A percentile compares a stretch with the other conserved stretches of the same genome.
Evolutionary conservation across 1,140 invertebrate species (phyloP).

Genomic region (Trachymyrmex cornetzi): DNA sequence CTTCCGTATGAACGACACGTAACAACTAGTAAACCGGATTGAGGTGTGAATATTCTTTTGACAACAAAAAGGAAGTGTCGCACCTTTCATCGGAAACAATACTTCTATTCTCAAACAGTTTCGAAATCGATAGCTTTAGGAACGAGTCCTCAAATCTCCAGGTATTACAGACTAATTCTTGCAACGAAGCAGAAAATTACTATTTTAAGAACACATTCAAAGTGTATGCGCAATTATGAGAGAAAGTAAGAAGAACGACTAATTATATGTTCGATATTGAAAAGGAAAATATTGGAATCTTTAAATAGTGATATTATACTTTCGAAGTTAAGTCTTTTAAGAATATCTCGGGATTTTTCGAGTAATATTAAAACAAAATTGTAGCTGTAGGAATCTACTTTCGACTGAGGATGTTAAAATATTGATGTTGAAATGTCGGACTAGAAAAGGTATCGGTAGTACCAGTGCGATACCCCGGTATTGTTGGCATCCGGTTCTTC

Average conservation of each 20-base stretch:
- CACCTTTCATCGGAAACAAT: slow-evolving; percentile 7
- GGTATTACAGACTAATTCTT: background rate
- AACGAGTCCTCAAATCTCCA: background rate
- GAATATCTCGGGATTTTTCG: background rate
- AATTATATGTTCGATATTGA: background rate
- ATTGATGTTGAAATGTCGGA: background rate
- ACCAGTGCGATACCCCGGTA: background rate
- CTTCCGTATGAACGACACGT: background rate
- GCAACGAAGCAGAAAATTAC: background rate
- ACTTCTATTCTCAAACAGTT: background rate
- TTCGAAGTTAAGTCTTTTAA: slow-evolving; percentile 7
- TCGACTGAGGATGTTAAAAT: background rate
- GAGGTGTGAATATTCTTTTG: slow-evolving; percentile 6
- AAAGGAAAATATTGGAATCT: background rate
- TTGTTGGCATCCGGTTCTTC: background rate
- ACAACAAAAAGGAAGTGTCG: background rate
- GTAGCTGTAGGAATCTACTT: background rate
- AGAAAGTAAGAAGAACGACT: background rate
- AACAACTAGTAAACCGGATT: background rate
- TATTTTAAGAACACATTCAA: background rate
- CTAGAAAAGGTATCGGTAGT: background rate
- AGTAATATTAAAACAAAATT: background rate
- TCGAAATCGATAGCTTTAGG: background rate
- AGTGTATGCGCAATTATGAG: background rate
- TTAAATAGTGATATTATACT: background rate